Base-by-base conservation (phyloP, 2,888 invertebrate genomes). In the Caenorhabditis macrosperma region DNA sequence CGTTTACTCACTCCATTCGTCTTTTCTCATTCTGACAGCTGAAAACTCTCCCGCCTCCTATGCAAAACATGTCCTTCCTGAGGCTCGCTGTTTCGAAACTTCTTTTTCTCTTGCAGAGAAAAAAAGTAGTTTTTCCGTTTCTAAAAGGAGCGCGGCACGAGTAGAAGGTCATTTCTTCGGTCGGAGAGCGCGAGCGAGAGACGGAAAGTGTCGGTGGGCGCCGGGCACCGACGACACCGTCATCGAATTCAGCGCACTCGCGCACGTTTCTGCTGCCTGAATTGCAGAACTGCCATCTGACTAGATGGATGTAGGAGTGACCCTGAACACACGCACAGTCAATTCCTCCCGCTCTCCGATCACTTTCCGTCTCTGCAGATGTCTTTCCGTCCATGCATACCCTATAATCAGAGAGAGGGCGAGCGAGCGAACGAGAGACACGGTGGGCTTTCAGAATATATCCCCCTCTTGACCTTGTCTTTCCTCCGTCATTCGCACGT, bases 121-220 rank as follows among this genome's bases (percentile, higher is more conserved):
- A n/a, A n/a, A n/a, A n/a, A n/a, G n/a, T n/a, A n/a, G 15, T 26
- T 28, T 28, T 15, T 15, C 28, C n/a, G 41, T 41, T 41, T 50
- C 48, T 50, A 41, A 41, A 41, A 41, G 9, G 7, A n/a, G n/a
- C 9, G 9, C 9, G 9, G 46, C 20, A 20, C 46, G 5, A 3
- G 20, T 41, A 41, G 69, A 69, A 69, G 69, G 69, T 69, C 69
- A 69, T 50, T n/a, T n/a, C n/a, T n/a, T n/a, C n/a, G n/a, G n/a
- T 33, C 68, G 26, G 41, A 68, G 35, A 59, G 41, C 26, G 35
- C 22, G 38, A 17, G 33, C 15, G 59, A 33, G 52, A 60, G 17
- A 20, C 20, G 17, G 20, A 20, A 46, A 46, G 61, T 63, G 71
- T 54, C 44, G 63, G 71, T 46, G 61, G 63, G 61, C 71, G 71